Evolutionary conservation across 2,113 vertebrate species (phyloP).

Genomic region (Corvus hawaiiensis): DNA sequence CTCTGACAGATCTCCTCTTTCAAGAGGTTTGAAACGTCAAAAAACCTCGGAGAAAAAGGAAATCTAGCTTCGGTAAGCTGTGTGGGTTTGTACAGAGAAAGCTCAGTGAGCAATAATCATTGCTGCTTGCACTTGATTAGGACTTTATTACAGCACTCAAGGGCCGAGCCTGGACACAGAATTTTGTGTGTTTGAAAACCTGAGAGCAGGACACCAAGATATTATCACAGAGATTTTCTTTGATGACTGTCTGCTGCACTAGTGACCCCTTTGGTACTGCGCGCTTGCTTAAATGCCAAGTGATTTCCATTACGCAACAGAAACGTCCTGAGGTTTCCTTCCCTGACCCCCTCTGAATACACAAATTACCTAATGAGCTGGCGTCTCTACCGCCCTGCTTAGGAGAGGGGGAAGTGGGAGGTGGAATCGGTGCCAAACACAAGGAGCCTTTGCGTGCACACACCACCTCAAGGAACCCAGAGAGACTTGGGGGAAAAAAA

Average conservation of each 20-base stretch:
- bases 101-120: background rate
- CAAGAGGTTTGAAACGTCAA: background rate
- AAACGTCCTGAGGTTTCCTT: background rate
- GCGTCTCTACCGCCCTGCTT: background rate
- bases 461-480: background rate
- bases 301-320: background rate
- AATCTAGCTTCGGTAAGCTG: background rate
- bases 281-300: background rate
- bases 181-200: background rate
- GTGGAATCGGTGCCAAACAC: background rate
- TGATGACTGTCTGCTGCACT: background rate
- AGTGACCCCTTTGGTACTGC: background rate
- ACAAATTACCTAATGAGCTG: conserved; percentile 18
- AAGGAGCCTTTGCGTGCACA: background rate
- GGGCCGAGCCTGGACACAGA: background rate
- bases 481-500: background rate
- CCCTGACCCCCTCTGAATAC: background rate
- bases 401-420: background rate
- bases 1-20: background rate
- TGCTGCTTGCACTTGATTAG: background rate
- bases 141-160: background rate
- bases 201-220: background rate
- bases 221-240: background rate
- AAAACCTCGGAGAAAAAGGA: background rate
- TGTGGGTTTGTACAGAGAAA: background rate